A percentile compares a stretch with the other conserved stretches of the same genome.
Conservation (phyloP, 2,113 vertebrate genomes). For the Piprites chloris region DNA sequence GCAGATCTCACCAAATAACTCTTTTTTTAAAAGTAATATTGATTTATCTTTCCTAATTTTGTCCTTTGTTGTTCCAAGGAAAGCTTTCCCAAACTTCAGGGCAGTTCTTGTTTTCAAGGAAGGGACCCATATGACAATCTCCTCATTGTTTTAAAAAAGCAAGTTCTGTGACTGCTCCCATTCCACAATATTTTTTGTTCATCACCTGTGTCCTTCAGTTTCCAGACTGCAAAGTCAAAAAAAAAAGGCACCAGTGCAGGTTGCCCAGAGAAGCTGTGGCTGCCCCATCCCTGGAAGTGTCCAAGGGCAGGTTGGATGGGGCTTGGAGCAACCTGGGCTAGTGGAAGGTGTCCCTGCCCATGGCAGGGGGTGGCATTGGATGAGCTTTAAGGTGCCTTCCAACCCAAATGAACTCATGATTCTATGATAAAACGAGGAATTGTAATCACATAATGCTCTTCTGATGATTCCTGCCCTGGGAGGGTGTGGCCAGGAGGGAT, state of each 20-base stretch:
- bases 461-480: not conserved
- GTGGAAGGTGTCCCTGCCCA: not conserved
- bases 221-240: not conserved
- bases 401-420: not conserved
- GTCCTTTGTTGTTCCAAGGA: not conserved
- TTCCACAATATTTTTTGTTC: not conserved
- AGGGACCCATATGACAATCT: not conserved
- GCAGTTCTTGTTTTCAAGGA: not conserved
- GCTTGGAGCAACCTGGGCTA: rapidly evolving
- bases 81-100: not conserved
- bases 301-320: not conserved
- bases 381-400: not conserved
- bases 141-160: not conserved
- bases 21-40: not conserved
- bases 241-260: not conserved
- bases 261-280: not conserved
- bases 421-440: not conserved
- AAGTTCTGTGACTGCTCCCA: not conserved
- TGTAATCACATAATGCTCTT: not conserved
- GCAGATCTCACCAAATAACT: not conserved
- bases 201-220: not conserved
- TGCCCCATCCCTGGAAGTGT: not conserved
- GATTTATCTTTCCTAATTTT: not conserved
- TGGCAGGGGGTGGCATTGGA: not conserved
- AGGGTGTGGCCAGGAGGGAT: not conserved